Evolutionary conservation across 2,888 invertebrate species (phyloP), one percentile per base, ranked within the genome.

Genomic region (Lacanobia oleracea): DNA sequence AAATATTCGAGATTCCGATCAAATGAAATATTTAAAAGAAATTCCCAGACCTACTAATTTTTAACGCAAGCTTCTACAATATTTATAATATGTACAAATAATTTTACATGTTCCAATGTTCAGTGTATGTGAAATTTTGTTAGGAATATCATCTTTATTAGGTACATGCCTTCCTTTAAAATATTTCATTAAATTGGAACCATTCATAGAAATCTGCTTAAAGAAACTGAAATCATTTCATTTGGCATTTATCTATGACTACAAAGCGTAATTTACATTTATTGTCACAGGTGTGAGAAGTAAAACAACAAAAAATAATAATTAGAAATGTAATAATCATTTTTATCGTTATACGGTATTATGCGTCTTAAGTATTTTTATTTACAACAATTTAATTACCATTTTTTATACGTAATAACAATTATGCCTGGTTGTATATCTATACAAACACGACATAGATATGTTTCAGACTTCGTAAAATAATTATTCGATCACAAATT

Each of bases 251-350:
- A 87, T 89, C 89, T 91, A 93, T 92, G 88, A 88, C 94, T 95
- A 95, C 93, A 94, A 95, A 96, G 95, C 95, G 94, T 95, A 94
- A 94, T 93, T 91, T 95, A 95, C 90, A 94, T 93, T 95, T 96
- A 96, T 96, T 96, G 95, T 96, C 95, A 95, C 93, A 95, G 93
- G 94, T 94, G 94, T 95, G 93, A 93, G 90, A 93, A 92, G 91
- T 81, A 90, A 91, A 91, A 89, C 81, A 86, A 91, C 87, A 85
- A 91, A 92, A 89, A 89, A 87, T 86, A 88, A 86, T 88, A 86
- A 86, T 51, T 70, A 75, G 78, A 86, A 86, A 83, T 80, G 74
- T 72, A 78, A 79, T 80, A 77, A 80, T 67, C 72, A 74, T 79
- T 84, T 72, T 81, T 73, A 86, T 85, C 84, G 79, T 82, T 82